phyloP scores from a whole-genome alignment of 2,113 vertebrate genomes.

The Isichthys henryi region DNA sequence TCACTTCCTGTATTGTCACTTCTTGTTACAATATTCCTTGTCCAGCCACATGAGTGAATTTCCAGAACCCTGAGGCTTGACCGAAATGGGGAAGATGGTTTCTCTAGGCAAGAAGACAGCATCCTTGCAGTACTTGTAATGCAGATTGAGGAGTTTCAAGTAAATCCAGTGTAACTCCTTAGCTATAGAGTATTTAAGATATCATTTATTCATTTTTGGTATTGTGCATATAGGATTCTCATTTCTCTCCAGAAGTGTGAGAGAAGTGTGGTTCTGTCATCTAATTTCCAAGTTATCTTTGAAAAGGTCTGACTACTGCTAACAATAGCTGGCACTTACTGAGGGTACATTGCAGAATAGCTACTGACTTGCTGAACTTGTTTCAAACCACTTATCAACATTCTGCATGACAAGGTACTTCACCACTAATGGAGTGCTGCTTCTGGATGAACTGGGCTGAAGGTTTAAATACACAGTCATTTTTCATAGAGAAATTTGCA shows the following conservation, averaged over 20 bases:
- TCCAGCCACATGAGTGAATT: background rate
- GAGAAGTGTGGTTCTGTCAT: background rate
- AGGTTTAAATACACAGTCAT: conserved; percentile 8
- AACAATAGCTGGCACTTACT: background rate
- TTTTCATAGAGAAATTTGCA: background rate
- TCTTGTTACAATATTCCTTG: background rate
- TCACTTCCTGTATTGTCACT: background rate
- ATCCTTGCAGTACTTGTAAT: background rate
- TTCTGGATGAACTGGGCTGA: background rate
- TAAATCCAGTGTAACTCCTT: background rate
- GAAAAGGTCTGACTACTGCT: background rate
- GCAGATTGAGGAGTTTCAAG: background rate
- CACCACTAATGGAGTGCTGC: conserved; percentile 16
- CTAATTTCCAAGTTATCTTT: background rate
- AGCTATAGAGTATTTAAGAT: background rate
- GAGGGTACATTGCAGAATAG: background rate
- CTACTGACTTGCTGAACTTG: conserved; percentile 1
- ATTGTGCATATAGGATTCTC: background rate
- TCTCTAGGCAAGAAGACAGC: background rate
- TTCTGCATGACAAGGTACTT: background rate
- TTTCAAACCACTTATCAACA: conserved; percentile 10
- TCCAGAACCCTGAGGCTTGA: background rate
- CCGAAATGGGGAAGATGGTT: background rate
- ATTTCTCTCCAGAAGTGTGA: background rate
- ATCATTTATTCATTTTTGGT: background rate